These are phyloP conservation scores for Isaurus tuberculatus DNA, from an alignment of 92 coral and sea anemone genomes.

Conservation along the genomic window DNA sequence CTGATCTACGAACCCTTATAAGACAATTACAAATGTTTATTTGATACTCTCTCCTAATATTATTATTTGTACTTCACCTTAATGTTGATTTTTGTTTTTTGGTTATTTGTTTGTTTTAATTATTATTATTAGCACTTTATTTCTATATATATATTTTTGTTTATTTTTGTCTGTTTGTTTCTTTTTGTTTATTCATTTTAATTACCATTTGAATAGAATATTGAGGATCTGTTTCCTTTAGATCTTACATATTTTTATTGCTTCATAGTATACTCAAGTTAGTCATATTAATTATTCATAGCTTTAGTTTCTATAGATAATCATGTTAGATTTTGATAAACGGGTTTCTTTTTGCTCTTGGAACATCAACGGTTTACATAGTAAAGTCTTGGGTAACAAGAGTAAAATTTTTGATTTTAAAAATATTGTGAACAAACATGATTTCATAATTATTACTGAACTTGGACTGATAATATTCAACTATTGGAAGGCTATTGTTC, in stretches of 20 bases:
- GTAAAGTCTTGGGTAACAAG: conserved; percentile 56
- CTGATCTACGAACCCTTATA: conserved; percentile 24
- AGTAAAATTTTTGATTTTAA: conserved; percentile 44
- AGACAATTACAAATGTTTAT: conserved; percentile 49
- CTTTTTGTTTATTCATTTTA: too few species aligned
- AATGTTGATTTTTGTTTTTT: neutral
- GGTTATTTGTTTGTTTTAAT: neutral
- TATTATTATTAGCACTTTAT: too few species aligned
- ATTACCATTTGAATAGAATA: neutral
- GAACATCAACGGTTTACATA: neutral
- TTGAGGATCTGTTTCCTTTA: neutral
- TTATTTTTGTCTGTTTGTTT: too few species aligned
- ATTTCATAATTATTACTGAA: conserved; percentile 60
- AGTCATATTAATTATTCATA: neutral
- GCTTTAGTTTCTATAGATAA: conserved; percentile 6
- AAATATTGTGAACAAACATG: conserved; percentile 42
- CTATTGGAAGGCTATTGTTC: conserved; percentile 37
- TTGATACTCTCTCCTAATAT: neutral
- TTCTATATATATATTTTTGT: neutral
- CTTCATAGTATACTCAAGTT: conserved; percentile 9
- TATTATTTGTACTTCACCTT: neutral
- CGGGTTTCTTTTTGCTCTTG: conserved; percentile 3
- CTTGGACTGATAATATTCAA: conserved; percentile 48
- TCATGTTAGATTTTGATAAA: conserved; percentile 6
- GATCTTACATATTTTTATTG: neutral